Evolutionary conservation across 2,797 vertebrate species (phyloP).

Genomic region (Coregonus suidteri): DNA sequence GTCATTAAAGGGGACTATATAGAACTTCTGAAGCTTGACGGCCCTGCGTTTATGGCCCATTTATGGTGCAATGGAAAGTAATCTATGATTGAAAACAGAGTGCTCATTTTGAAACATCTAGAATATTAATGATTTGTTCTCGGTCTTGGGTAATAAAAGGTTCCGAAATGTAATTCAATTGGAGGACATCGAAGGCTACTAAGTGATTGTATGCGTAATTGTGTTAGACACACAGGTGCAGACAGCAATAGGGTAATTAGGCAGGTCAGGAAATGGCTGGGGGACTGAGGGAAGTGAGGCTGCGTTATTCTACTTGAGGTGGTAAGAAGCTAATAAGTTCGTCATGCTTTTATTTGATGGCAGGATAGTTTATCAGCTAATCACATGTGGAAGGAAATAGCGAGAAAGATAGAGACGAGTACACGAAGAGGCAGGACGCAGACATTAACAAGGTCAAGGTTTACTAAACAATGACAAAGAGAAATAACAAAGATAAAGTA

Average conservation of each 20-base stretch:
- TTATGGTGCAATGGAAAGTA: not conserved
- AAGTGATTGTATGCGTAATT: constrained; percentile 42
- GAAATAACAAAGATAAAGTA: no score
- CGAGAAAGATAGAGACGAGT: not conserved
- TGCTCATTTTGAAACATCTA: constrained; percentile 12
- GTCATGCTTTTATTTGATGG: constrained; percentile 31
- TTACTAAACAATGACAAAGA: no score
- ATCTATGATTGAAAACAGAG: not conserved
- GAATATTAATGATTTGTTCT: constrained; percentile 32
- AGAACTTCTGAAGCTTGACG: not conserved
- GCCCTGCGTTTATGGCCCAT: not conserved
- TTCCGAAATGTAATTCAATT: constrained; percentile 32
- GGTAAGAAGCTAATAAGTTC: constrained; percentile 36
- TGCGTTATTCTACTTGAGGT: constrained; percentile 33
- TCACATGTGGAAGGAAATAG: not conserved
- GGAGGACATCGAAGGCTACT: constrained; percentile 31
- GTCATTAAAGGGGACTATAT: not conserved
- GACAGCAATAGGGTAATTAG: constrained; percentile 39
- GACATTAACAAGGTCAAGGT: no score
- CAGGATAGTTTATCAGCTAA: constrained; percentile 1
- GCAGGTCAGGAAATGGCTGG: constrained; percentile 43
- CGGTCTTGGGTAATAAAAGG: constrained; percentile 27
- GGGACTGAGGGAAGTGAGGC: constrained; percentile 39
- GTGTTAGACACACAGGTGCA: constrained; percentile 52
- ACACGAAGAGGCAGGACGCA: no score